Base-by-base conservation (phyloP, 1,140 invertebrate genomes). In the Eumeta japonica region DNA sequence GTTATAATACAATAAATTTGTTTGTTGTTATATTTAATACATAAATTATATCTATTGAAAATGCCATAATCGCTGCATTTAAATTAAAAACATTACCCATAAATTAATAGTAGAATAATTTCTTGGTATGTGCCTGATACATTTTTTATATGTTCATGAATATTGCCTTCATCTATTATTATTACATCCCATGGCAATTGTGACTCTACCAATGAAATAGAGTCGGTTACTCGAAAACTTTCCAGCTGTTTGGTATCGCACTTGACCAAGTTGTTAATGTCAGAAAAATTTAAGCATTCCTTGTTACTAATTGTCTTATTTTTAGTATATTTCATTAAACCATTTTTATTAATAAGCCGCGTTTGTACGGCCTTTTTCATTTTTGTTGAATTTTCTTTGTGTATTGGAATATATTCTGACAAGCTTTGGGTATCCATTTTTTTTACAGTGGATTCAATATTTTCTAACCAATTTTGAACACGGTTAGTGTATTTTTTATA, bases 291-390 rank as follows among this genome's bases (percentile, higher is more conserved):
- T 34, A 11, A 17, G 24, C 17, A 16, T 15, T 16, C 28, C 44
- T 35, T 28, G 7, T 35, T n/a, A n/a, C 7, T 40, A 14, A 19
- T 27, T 28, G 4, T 18, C 2, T 16, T 20, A 13, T 40, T 36
- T 41, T 50, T 53, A 9, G 66, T 28, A 48, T 47, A 72, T 45
- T 65, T 72, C 64, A 72, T 64, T 9, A 62, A 28, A 2, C 62
- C 62, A 39, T 49, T 50, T 44, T 60, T 61, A 31, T 71, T 64
- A 10, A 45, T 47, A 24, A 71, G 40, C 38, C 49, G 55, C 2
- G 66, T 38, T 51, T 67, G 66, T n/a, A 64, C 28, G 9, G 41
- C 44, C 41, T 52, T 58, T 29, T 52, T 59, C 1, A 5, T 28
- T 1, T 24, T 24, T 29, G 37, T 19, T 1, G 19, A 10, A 20